phyloP scores from a whole-genome alignment of 2,888 invertebrate species.

The Sarcophaga rosellei region DNA sequence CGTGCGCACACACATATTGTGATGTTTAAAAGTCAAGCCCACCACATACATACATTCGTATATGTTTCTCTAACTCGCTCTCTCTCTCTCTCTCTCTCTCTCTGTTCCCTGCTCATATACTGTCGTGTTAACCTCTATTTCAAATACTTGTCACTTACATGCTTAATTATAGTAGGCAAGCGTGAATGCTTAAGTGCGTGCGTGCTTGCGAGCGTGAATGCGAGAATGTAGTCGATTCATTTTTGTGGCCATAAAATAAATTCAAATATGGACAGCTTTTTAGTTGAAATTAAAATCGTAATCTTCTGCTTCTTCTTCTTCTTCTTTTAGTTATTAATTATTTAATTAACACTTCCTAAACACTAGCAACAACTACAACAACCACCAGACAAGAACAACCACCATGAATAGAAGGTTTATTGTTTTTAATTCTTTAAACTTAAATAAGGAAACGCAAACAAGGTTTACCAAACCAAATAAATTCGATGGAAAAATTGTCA shows the following conservation, averaged over 20 bases:
- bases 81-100: background rate
- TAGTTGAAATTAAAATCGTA: background rate
- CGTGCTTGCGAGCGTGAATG: background rate
- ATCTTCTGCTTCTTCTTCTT: background rate
- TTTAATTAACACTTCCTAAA: slow-evolving; percentile 52
- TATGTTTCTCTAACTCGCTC: background rate
- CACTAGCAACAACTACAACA: background rate
- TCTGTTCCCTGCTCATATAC: background rate
- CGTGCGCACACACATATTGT: slow-evolving; percentile 27
- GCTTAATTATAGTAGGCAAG: background rate
- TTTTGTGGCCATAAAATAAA: background rate
- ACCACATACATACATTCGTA: background rate
- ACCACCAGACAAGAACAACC: background rate
- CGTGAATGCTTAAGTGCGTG: background rate
- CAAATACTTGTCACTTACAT: slow-evolving; percentile 11
- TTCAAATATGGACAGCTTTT: background rate
- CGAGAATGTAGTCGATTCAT: background rate
- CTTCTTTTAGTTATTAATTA: slow-evolving; percentile 43
- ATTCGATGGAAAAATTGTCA: background rate
- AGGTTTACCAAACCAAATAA: slow-evolving; percentile 23
- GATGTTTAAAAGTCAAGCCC: slow-evolving; percentile 44
- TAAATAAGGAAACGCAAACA: slow-evolving; percentile 34
- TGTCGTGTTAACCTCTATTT: background rate
- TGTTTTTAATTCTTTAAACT: slow-evolving; percentile 15
- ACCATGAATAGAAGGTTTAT: slow-evolving; percentile 22